Conservation (phyloP, 2,113 vertebrate species). For the Plecotus auritus region DNA sequence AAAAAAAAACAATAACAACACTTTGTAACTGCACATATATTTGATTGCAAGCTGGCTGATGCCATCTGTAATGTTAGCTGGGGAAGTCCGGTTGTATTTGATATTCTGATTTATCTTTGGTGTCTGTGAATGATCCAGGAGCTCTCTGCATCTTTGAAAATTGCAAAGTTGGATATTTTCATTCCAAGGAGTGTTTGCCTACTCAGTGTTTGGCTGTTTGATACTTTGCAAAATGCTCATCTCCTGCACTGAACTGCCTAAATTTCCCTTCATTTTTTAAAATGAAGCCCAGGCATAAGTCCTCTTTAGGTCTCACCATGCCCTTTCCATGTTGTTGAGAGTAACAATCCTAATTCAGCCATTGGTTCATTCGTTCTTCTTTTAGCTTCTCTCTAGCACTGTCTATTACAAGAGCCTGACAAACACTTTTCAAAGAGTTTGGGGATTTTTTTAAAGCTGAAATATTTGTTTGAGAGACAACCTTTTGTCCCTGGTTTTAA, state of each 20-base stretch:
- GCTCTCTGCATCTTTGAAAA: background rate
- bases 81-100: background rate
- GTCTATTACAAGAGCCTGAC: background rate
- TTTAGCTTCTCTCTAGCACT: background rate
- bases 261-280: background rate
- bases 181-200: background rate
- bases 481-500: background rate
- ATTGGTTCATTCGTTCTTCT: background rate
- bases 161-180: background rate
- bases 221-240: background rate
- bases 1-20: background rate
- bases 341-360: background rate
- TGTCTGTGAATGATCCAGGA: background rate
- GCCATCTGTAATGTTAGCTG: background rate
- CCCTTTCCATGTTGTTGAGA: background rate
- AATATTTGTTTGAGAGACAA: background rate
- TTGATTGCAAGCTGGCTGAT: slow-evolving; percentile 15
- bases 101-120: background rate
- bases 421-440: background rate
- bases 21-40: background rate
- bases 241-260: background rate
- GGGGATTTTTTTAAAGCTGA: background rate
- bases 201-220: background rate
- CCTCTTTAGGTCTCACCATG: background rate
- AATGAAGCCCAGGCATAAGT: background rate